Evolutionary conservation across 2,113 vertebrate genomes (phyloP).

Genomic region (Mustela lutreola): DNA sequence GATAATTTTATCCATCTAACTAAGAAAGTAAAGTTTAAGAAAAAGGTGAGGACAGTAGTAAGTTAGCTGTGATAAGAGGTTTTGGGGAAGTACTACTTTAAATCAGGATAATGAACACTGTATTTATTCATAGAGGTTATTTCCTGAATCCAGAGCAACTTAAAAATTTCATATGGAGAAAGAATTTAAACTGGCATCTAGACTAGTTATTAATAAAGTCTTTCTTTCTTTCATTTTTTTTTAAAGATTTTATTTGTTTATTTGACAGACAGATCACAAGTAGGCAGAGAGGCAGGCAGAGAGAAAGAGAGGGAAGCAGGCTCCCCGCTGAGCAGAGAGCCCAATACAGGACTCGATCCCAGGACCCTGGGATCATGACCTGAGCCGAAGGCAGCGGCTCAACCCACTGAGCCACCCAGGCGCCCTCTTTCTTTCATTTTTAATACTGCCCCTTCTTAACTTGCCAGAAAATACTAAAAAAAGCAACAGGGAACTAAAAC

Average conservation of each 20-base stretch:
- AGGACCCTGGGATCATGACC: no score
- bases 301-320: no score
- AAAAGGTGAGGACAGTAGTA: slow-evolving; percentile 2
- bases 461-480: slow-evolving; percentile 52
- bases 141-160: slow-evolving; percentile 28
- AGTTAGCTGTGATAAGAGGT: neutral
- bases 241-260: no score
- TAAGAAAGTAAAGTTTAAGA: slow-evolving; percentile 19
- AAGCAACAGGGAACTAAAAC: neutral
- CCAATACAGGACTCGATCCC: no score
- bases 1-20: slow-evolving; percentile 23
- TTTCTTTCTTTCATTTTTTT: no score
- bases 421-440: neutral
- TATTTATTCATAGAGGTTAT: slow-evolving; percentile 45
- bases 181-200: neutral
- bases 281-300: no score
- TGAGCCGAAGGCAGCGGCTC: no score
- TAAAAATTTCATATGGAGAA: slow-evolving; percentile 20
- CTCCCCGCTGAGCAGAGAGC: no score
- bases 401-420: no score
- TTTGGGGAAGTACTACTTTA: neutral
- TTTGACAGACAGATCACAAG: no score
- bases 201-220: neutral
- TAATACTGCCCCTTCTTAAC: slow-evolving; percentile 41
- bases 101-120: slow-evolving; percentile 8